Evolutionary conservation across 1,140 invertebrate genomes (phyloP), one percentile per base, ranked within the genome.

Genomic region (Hesperophylax magnus): DNA sequence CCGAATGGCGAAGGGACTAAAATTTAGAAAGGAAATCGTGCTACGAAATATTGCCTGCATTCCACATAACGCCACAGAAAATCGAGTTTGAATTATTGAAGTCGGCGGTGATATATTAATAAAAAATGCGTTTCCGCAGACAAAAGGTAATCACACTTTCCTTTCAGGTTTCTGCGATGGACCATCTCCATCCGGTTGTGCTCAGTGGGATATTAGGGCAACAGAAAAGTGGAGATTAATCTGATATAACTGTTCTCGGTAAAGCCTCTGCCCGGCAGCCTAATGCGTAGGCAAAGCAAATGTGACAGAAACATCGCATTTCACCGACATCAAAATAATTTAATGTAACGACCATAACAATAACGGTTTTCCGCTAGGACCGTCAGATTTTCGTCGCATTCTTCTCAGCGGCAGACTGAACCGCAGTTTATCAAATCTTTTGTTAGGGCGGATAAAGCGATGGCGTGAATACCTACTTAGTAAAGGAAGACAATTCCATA

Each of bases 91-190:
- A 72, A 54, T 72, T 72, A 14, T 47, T 56, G 53, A 72, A 72
- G 11, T 11, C 47, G 20, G 53, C 69, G 69, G 22, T 72, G 69
- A 72, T 72, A 72, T 56, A 72, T 72, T 53, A 54, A 11, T 17
- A 54, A 72, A 72, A 72, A 72, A 53, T 72, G 18, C 39, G 34
- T 67, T 72, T 53, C 47, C 18, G n/a, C 31, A 52, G 15, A 34
- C 20, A 72, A 72, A 72, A 56, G 69, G 52, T 72, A 71, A 71
- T 71, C 67, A n/a, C 69, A 72, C 67, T 53, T 72, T 53, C 20
- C 69, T n/a, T 31, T 67, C 34, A 47, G 22, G n/a, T 72, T 72
- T 72, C 69, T 53, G n/a, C 69, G 20, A 20, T 71, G 67, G 34
- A 9, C 67, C 17, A 47, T 27, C n/a, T 67, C 69, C 20, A 53